phyloP scores from a whole-genome alignment of 2,888 invertebrate genomes.

The Seira ritae region DNA sequence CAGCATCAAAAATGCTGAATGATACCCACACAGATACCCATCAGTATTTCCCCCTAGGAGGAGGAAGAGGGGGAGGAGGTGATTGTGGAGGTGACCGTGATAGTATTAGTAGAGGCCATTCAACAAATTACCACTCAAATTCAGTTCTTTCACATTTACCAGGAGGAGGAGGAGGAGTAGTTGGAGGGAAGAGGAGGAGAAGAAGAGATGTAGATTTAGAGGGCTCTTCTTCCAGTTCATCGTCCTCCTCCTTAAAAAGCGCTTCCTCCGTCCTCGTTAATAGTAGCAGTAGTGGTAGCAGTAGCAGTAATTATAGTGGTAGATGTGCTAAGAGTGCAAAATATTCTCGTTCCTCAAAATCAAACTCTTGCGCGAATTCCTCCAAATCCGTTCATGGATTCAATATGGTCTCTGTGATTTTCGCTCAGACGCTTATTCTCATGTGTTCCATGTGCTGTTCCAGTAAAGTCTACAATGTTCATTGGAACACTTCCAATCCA shows the following conservation, averaged over 20 bases:
- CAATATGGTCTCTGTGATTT: constrained; percentile 70
- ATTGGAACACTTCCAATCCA: constrained; percentile 73
- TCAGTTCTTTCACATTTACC: constrained; percentile 1
- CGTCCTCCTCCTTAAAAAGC: too few species aligned
- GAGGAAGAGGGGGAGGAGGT: constrained; percentile 31
- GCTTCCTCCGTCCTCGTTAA: too few species aligned
- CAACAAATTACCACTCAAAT: not conserved
- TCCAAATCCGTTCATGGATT: constrained; percentile 62
- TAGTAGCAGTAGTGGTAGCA: constrained; percentile 31
- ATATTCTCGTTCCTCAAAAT: constrained; percentile 30
- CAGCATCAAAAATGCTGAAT: too few species aligned
- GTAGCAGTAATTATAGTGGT: constrained; percentile 17
- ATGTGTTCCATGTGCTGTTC: constrained; percentile 73
- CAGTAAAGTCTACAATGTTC: constrained; percentile 73
- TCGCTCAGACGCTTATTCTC: constrained; percentile 70
- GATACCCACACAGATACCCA: not conserved
- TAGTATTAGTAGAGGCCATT: constrained; percentile 4
- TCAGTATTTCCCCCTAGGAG: constrained; percentile 22
- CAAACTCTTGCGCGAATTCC: constrained; percentile 54
- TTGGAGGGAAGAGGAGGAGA: not conserved
- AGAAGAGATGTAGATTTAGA: not conserved
- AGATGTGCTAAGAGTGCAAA: constrained; percentile 16
- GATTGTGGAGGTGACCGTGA: constrained; percentile 40
- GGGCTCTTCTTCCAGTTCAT: too few species aligned
- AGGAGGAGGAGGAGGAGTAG: not conserved